phyloP scores from a whole-genome alignment of 2,113 vertebrate genomes.

The Rhadina sibilatrix region DNA sequence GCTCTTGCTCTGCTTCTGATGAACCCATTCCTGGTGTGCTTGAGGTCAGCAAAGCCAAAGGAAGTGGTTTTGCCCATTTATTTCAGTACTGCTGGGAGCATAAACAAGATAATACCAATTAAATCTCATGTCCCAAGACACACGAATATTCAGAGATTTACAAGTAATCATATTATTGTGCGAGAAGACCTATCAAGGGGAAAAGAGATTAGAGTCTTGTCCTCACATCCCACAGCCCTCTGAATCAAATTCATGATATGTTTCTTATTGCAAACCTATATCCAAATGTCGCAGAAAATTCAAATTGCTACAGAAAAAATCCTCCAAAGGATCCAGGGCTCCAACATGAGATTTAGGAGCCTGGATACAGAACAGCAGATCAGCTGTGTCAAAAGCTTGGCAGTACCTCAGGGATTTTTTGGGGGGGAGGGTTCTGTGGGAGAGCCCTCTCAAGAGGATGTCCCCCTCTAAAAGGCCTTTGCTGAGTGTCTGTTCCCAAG shows the following conservation, averaged over 20 bases:
- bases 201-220: background rate
- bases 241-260: background rate
- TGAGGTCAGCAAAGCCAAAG: background rate
- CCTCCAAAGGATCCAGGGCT: background rate
- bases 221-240: background rate
- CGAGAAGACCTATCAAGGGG: background rate
- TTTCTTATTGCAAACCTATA: background rate
- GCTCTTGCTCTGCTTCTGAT: background rate
- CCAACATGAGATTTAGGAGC: background rate
- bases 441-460: fast-evolving
- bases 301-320: background rate
- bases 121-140: slow-evolving; percentile 1
- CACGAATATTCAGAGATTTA: background rate
- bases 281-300: background rate
- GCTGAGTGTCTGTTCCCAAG: background rate
- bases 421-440: fast-evolving
- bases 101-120: background rate
- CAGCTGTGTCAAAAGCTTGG: background rate
- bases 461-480: background rate
- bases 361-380: background rate
- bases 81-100: background rate
- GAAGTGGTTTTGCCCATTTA: slow-evolving; percentile 45
- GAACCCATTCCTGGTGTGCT: background rate
- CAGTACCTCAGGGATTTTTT: background rate
- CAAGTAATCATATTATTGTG: background rate